Evolutionary conservation across 2,113 vertebrate species (phyloP).

Genomic region (Orthochromis indermauri): DNA sequence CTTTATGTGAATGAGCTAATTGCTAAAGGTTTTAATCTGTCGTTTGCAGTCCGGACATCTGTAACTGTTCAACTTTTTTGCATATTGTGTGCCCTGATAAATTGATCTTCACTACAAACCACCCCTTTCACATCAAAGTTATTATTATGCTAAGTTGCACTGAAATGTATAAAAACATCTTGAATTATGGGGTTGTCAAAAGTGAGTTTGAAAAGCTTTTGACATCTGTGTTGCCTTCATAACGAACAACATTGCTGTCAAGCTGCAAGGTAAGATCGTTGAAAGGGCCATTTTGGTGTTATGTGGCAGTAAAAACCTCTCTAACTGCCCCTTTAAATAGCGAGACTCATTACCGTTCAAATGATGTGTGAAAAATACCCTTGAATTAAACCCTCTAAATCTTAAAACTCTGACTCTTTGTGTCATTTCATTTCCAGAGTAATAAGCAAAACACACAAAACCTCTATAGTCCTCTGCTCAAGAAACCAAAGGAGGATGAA

Average conservation of each 20-base stretch:
- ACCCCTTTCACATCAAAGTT: not conserved
- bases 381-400: constrained; percentile 19
- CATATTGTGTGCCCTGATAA: not conserved
- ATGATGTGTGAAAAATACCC: constrained; percentile 12
- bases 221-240: not conserved
- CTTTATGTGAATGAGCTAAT: not conserved
- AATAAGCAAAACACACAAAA: constrained; percentile 15
- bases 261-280: constrained; percentile 8
- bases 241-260: not conserved
- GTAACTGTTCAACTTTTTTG: not conserved
- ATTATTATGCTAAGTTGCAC: not conserved
- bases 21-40: not conserved
- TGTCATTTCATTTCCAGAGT: not conserved
- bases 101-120: not conserved
- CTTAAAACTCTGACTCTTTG: not conserved
- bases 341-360: constrained; percentile 13
- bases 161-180: not conserved
- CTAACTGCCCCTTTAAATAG: constrained; percentile 10
- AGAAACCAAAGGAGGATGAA: not conserved
- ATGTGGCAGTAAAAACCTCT: constrained; percentile 14
- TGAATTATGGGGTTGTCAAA: not conserved
- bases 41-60: not conserved
- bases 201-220: not conserved
- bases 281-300: constrained; percentile 12
- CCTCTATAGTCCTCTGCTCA: not conserved